Evolutionary conservation across 2,888 invertebrate species (phyloP), one percentile per base, ranked within the genome.

Genomic region (Bursaphelenchus okinawaensis): DNA sequence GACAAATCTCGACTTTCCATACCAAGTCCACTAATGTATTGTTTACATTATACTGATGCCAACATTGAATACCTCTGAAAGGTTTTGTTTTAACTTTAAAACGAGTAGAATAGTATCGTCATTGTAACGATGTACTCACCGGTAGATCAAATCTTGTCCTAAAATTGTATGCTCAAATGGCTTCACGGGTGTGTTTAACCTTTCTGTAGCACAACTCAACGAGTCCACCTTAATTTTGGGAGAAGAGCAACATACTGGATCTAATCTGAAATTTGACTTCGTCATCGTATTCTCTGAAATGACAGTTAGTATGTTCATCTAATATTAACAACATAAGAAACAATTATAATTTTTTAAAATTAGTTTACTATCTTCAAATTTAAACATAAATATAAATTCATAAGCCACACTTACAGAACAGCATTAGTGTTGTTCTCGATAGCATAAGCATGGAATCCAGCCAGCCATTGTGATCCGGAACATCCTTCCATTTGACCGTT

Each of bases 1-100:
- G 76, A 61, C 81, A 81, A 3, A 81, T 75, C 57, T 81, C 81
- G 52, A 77, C 72, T 55, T 81, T 81, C 78, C 78, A 81, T 1
- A 80, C 65, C 7, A 81, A 68, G 66, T 81, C 81, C 12, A 81
- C 76, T 0, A 79, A 68, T 8, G 77, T 77, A 31, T 73, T 68
- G 31, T 76, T 75, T 7, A 57, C 26, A 51, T 79, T 70, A 65
- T 79, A 77, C 55, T 81, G 81, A 68, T 81, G 81, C 78, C 79
- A 81, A 58, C 81, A 81, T 54, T 81, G 78, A 56, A 80, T 63
- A 31, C 79, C 80, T 12, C 78, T 69, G 22, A 40, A 61, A 23
- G 23, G 8, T 20, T 26, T n/a, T 20, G 24, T 64, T 22, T 68
- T 27, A 4, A 26, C 23, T 20, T 19, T 20, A 62, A 20, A 1